These are phyloP conservation scores for Myotis findleyi DNA, from an alignment of 2,797 vertebrate genomes.

Conservation along the genomic window DNA sequence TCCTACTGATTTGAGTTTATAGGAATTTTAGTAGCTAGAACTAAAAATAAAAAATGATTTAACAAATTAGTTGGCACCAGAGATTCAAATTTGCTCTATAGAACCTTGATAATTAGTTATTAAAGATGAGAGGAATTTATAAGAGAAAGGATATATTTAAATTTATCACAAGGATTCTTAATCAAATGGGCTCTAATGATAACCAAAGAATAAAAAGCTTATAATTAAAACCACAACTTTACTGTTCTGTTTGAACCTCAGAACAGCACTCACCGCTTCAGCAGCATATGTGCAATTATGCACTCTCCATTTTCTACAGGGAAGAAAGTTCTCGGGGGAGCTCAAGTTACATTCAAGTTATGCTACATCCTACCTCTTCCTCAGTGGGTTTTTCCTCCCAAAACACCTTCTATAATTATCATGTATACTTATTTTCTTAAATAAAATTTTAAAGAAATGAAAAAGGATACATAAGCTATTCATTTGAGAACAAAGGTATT, in stretches of 20 bases:
- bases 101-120: neutral
- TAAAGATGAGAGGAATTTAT: neutral
- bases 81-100: neutral
- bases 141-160: neutral
- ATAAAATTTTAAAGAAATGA: constrained; percentile 16
- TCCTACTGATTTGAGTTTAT: neutral
- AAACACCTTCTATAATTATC: neutral
- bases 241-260: neutral
- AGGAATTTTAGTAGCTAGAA: neutral
- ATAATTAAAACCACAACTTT: neutral
- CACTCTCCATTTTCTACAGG: neutral
- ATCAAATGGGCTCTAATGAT: neutral
- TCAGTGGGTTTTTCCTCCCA: neutral
- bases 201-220: neutral
- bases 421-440: neutral
- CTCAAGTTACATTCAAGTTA: neutral
- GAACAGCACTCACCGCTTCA: neutral
- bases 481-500: neutral
- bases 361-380: neutral
- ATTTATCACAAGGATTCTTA: neutral
- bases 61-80: constrained; percentile 1
- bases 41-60: neutral
- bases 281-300: neutral
- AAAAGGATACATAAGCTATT: neutral
- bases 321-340: neutral